Conservation (phyloP, 30 jellyfish, hydroid and myxozoan genomes). For the Rhopilema esculentum region DNA sequence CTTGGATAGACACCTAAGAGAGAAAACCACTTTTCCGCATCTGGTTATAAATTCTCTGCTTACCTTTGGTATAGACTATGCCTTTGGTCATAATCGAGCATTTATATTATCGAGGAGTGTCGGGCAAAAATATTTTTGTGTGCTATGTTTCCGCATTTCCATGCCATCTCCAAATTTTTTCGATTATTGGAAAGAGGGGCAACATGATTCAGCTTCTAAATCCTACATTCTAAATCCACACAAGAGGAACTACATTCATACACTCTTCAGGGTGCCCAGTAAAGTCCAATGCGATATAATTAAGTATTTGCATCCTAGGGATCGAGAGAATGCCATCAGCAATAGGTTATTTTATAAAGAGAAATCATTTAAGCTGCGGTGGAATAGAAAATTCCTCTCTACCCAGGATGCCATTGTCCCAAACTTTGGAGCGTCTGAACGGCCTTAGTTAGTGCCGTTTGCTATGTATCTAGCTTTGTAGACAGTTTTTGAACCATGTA, state of each 20-base stretch:
- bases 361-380: constrained; percentile 13
- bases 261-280: not conserved
- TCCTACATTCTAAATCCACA: too few relatives aligned
- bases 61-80: too few relatives aligned
- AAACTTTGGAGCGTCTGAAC: constrained; percentile 12
- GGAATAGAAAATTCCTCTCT: constrained; percentile 36
- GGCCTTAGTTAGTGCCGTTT: not conserved
- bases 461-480: not conserved
- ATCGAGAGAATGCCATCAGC: not conserved
- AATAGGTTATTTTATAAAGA: constrained; percentile 1
- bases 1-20: too few relatives aligned
- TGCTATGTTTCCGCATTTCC: too few relatives aligned
- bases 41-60: too few relatives aligned
- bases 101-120: too few relatives aligned
- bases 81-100: too few relatives aligned
- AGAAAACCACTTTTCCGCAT: too few relatives aligned
- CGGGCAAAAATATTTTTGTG: too few relatives aligned
- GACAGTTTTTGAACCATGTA: not conserved
- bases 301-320: not conserved
- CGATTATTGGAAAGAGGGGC: not conserved
- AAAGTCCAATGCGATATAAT: not conserved
- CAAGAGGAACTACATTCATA: too few relatives aligned
- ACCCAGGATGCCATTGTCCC: constrained; percentile 11
- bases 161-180: not conserved
- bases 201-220: not conserved